Percentiles rank a stretch among this genome's conserved stretches.
phyloP scores from a whole-genome alignment of 1,140 invertebrate species.

The Microvelia longipes region DNA sequence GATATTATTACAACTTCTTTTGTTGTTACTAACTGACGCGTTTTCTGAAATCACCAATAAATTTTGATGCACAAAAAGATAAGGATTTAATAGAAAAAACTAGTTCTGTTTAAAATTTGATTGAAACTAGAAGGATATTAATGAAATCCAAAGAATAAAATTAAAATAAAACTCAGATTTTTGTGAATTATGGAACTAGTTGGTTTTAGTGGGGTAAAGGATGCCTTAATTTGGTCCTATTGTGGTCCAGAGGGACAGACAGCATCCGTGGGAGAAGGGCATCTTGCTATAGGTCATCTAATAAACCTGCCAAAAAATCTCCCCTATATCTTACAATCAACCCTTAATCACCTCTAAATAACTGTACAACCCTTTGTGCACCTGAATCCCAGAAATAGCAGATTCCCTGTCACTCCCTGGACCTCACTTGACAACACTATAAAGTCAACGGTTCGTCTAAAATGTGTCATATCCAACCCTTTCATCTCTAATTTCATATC shows the following conservation, averaged over 20 bases:
- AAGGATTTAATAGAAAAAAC: not conserved
- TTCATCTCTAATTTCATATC: not conserved
- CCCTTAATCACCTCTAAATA: not conserved
- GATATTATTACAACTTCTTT: no score
- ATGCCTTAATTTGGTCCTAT: not conserved
- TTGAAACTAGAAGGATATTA: no score
- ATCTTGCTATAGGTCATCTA: not conserved
- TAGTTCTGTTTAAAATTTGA: no score
- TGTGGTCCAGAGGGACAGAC: not conserved
- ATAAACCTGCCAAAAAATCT: not conserved
- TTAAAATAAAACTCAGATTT: no score
- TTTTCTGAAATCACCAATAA: not conserved
- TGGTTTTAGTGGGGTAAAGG: not conserved
- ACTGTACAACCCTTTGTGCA: not conserved
- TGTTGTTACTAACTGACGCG: not conserved
- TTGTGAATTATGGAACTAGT: not conserved
- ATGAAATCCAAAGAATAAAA: no score
- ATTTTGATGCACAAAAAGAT: not conserved
- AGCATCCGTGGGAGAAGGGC: not conserved
- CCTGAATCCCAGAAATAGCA: not conserved
- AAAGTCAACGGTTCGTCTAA: not conserved
- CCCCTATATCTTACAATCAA: not conserved
- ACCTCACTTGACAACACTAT: not conserved
- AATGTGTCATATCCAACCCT: not conserved
- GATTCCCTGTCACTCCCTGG: not conserved